Conservation (phyloP, 2,797 vertebrate species). For the Sparidentex hasta region DNA sequence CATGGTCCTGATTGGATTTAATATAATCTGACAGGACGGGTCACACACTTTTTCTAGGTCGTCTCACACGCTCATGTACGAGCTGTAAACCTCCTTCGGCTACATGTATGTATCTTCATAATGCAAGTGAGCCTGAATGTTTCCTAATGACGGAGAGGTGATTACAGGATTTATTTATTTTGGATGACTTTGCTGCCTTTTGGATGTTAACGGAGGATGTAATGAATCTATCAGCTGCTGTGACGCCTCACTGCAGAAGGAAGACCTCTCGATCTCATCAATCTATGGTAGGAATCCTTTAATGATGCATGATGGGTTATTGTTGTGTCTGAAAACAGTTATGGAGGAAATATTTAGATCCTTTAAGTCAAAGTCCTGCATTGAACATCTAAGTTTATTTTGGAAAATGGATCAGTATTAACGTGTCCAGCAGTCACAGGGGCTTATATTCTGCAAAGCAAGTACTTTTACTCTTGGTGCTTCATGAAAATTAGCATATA, state of each 20-base stretch:
- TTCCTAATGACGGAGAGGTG: background rate
- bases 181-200: background rate
- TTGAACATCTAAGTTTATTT: too few relatives aligned
- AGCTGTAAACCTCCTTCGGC: conserved; percentile 2
- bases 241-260: background rate
- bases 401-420: too few relatives aligned
- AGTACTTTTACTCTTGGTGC: too few relatives aligned
- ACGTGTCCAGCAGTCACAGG: too few relatives aligned
- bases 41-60: conserved; percentile 58
- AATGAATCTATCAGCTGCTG: background rate
- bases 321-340: background rate
- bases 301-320: background rate
- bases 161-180: too few relatives aligned
- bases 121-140: background rate
- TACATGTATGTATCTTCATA: background rate
- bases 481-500: too few relatives aligned
- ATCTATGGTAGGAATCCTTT: conserved; percentile 53
- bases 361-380: background rate
- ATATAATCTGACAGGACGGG: conserved; percentile 75
- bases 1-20: conserved; percentile 70
- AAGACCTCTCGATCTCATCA: conserved; percentile 22
- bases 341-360: background rate
- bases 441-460: too few relatives aligned
- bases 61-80: background rate
- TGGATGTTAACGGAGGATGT: conserved; percentile 21